Base-by-base conservation (phyloP, 2,113 vertebrate species). In the Dicrurus megarhynchus region DNA sequence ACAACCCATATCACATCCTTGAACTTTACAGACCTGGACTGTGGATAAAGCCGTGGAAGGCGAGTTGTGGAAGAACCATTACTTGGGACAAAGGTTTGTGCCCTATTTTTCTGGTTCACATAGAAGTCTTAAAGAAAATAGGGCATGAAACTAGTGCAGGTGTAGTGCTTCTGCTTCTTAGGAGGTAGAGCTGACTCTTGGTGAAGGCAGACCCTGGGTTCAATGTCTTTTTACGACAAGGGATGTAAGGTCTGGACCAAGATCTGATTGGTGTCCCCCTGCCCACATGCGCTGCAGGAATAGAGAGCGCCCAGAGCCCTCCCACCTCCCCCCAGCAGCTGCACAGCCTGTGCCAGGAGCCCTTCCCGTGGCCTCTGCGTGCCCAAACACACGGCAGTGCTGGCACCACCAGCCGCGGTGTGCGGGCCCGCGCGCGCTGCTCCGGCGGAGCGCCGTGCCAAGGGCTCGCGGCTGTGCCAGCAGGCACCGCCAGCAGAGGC, bases 321-420 rank as follows among this genome's bases (percentile, higher is more conserved):
- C 33, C 42, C n/a, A 10, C 9, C 4, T 37, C 4, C 20, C 37
- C 8, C 10, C 46, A 37, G 57, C 60, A 41, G 55, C n/a, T 7
- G 3, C 46, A 21, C 28, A 61, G 67, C 47, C 32, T 20, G 75
- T 86, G 84, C 67, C 85, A 73, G 82, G 41, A 50, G 20, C 30
- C 41, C 41, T 57, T 46, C 39, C 42, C 2, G 0, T 13, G 2
- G 0, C 60, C 0, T 0, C 71, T 1, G 11, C 0, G 0, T 37
- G 74, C 57, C 23, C 93, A 85, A 94, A 90, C 85, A 88, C 90
- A 23, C 1, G 4, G 60, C 88, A 52, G 6, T 82, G 73, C 50
- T 95, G 95, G 22, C 88, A 93, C 88, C 75, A 56, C 76, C 82
- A 75, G 8, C 55, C 4, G 0, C 2, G 5, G 57, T 52, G 61